Evolutionary conservation across 2,113 vertebrate genomes (phyloP), one percentile per base, ranked within the genome.

Genomic region (Otus sunia): DNA sequence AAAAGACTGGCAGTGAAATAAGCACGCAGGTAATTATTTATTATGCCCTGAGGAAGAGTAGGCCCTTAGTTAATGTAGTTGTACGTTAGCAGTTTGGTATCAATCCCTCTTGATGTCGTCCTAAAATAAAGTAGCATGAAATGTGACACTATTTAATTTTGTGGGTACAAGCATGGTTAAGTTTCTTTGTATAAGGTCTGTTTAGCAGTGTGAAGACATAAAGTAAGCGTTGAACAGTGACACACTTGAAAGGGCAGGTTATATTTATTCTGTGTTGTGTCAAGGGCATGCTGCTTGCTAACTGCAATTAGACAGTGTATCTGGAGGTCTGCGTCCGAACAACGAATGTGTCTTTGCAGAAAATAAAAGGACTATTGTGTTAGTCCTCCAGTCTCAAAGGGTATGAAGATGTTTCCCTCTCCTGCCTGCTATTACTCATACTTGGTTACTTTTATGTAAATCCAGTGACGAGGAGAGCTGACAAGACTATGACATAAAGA

Each of bases 371-470:
- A 88, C 96, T 90, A 95, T 97, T 97, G 89, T 96, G 94, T 41
- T 69, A 76, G 78, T 69, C 69, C 63, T 72, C 4, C 10, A 22
- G 63, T 96, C 84, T 90, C 16, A 0, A 62, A 92, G 89, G 59
- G 59, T 88, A 94, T 63, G 93, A 94, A 96, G 89, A 92, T 81
- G 72, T 73, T 88, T 92, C 79, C 32, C 63, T 91, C 74, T 85
- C 63, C 41, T 1, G 58, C 77, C 78, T 92, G 81, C 74, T 97
- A 90, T 92, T 96, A 88, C 84, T 82, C 43, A 18, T 90, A 82
- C 81, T 93, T 88, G 71, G 87, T 82, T 97, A 95, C 95, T 96
- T 96, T 95, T 92, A 93, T 94, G 96, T 93, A 95, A 97, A 97
- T 91, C 82, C 87, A 91, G 80, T 32, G 55, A 88, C 86, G 55